Evolutionary conservation across 2,888 invertebrate species (phyloP).

Genomic region (Globia sparganii): DNA sequence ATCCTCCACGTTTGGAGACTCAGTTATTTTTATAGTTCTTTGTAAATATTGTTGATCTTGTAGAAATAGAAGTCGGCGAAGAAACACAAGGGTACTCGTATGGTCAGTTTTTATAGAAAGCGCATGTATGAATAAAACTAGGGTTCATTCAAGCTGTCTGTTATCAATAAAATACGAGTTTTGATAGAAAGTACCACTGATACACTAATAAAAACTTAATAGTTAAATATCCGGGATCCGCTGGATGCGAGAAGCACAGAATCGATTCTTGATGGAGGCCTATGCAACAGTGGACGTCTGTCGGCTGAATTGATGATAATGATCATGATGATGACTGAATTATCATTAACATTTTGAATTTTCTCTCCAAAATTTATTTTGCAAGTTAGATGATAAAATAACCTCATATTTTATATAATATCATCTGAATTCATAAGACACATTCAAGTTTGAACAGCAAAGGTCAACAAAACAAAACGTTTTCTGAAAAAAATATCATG

Average conservation of each 20-base stretch:
- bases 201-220: neutral
- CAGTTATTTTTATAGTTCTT: slow-evolving; percentile 34
- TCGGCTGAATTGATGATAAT: neutral
- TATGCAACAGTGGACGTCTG: no score
- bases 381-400: neutral
- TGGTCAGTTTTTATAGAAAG: slow-evolving; percentile 31
- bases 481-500: neutral
- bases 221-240: neutral
- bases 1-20: slow-evolving; percentile 32
- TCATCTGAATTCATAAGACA: neutral
- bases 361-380: neutral
- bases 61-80: slow-evolving; percentile 16
- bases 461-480: neutral
- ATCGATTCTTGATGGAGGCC: no score
- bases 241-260: no score
- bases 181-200: neutral
- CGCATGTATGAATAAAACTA: slow-evolving; percentile 19
- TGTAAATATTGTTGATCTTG: slow-evolving; percentile 35
- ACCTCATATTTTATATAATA: neutral
- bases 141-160: no score
- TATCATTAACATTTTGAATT: neutral
- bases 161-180: neutral
- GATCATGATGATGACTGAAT: neutral
- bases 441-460: neutral
- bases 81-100: neutral